Conservation (phyloP, 2,888 invertebrate genomes). For the Anoncus sp. region DNA sequence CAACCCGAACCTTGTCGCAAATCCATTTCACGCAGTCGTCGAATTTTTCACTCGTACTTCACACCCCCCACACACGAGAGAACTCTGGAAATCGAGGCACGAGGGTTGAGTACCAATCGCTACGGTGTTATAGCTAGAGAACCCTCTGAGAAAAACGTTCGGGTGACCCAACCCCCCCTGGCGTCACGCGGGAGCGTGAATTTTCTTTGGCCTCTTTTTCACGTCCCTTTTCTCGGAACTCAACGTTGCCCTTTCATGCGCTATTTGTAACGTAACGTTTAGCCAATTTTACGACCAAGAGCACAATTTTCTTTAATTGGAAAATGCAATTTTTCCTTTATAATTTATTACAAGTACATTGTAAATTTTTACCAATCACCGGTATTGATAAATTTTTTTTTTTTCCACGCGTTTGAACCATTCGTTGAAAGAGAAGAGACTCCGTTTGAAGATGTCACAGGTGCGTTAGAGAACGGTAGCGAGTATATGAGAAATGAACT, state of each 20-base stretch:
- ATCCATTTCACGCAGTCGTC: constrained; percentile 79
- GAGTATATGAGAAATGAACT: constrained; percentile 56
- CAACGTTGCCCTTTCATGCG: neutral
- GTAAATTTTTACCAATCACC: neutral
- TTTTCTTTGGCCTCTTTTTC: constrained; percentile 55
- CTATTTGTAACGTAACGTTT: constrained; percentile 3
- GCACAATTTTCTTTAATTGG: too few relatives aligned
- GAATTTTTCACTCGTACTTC: constrained; percentile 74
- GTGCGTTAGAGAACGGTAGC: constrained; percentile 27
- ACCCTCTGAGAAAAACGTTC: constrained; percentile 42
- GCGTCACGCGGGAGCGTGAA: constrained; percentile 48
- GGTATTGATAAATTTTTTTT: neutral
- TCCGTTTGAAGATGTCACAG: constrained; percentile 18
- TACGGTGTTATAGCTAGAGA: constrained; percentile 32
- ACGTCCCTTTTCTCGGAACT: neutral
- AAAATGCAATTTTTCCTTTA: too few relatives aligned
- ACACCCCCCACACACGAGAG: constrained; percentile 22
- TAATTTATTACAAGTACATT: too few relatives aligned
- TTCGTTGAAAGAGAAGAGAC: neutral
- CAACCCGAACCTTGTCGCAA: constrained; percentile 79
- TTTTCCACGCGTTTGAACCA: neutral
- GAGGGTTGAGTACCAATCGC: constrained; percentile 75
- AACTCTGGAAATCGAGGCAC: constrained; percentile 69
- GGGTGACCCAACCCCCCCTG: constrained; percentile 5
- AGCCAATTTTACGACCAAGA: too few relatives aligned